These are phyloP conservation scores for Thalassarche chlororhynchos DNA, from an alignment of 2,113 vertebrate species.

Conservation along the genomic window DNA sequence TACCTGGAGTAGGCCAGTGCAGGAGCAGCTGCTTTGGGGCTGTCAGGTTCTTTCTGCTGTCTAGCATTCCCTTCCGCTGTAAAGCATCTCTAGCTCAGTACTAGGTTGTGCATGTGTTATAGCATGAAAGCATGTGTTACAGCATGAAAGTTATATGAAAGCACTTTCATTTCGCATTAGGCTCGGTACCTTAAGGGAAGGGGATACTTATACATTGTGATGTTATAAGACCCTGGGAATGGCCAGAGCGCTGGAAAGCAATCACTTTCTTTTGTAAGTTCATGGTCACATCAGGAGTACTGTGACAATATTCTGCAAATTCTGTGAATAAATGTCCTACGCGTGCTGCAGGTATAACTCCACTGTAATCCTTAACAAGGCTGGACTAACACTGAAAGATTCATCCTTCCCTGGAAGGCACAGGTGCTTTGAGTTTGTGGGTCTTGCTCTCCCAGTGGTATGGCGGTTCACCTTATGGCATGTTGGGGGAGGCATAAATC, in stretches of 20 bases:
- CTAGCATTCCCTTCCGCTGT: not conserved
- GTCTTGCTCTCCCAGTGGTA: not conserved
- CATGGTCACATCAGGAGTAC: not conserved
- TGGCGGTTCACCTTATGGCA: not conserved
- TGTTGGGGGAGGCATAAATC: not conserved
- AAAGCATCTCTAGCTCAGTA: not conserved
- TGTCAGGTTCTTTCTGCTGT: not conserved
- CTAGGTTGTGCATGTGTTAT: not conserved
- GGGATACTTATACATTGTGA: not conserved
- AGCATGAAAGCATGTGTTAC: not conserved
- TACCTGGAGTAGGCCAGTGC: not conserved
- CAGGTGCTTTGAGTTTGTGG: not conserved
- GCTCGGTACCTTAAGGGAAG: not conserved
- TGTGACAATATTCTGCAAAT: not conserved
- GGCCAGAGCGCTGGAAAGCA: not conserved
- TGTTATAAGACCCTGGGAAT: not conserved
- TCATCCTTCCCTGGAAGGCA: not conserved
- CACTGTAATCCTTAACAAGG: not conserved
- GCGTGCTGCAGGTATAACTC: not conserved
- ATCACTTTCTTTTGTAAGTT: not conserved
- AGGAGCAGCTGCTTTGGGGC: not conserved
- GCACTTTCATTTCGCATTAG: not conserved
- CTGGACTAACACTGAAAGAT: not conserved
- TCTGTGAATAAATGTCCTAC: not conserved
- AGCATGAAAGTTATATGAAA: not conserved